phyloP scores from a whole-genome alignment of 2,888 invertebrate genomes.

The Parnassius smintheus region DNA sequence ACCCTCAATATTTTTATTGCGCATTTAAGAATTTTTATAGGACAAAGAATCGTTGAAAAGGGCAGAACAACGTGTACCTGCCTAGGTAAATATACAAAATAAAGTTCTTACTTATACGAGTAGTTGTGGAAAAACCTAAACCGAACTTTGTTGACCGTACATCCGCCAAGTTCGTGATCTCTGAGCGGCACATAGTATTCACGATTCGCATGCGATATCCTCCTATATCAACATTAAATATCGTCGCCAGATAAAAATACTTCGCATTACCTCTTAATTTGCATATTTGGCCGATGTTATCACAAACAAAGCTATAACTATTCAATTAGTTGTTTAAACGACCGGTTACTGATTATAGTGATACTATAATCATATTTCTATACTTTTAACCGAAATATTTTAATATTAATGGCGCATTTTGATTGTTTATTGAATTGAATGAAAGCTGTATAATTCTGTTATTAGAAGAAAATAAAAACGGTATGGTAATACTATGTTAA shows the following conservation, averaged over 20 bases:
- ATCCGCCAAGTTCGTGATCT: slow-evolving; percentile 11
- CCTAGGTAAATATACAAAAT: too few species aligned
- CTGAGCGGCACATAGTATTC: not conserved
- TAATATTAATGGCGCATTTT: slow-evolving; percentile 3
- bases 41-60: too few species aligned
- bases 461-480: too few species aligned
- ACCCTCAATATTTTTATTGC: too few species aligned
- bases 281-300: slow-evolving; percentile 8
- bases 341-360: slow-evolving; percentile 2
- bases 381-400: slow-evolving; percentile 17
- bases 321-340: slow-evolving; percentile 16
- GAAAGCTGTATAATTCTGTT: too few species aligned
- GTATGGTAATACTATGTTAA: too few species aligned
- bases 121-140: too few species aligned
- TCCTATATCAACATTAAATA: slow-evolving; percentile 10
- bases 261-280: not conserved
- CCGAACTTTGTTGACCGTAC: slow-evolving; percentile 2
- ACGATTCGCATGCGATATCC: slow-evolving; percentile 11
- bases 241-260: slow-evolving; percentile 7
- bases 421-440: not conserved
- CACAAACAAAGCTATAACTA: slow-evolving; percentile 14
- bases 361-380: slow-evolving; percentile 3
- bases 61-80: too few species aligned
- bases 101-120: too few species aligned
- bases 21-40: too few species aligned